Percentiles rank a stretch among this genome's conserved stretches.
These are phyloP conservation scores for Belonocnema kinseyi DNA, from an alignment of 1,140 invertebrate genomes.

Conservation along the genomic window DNA sequence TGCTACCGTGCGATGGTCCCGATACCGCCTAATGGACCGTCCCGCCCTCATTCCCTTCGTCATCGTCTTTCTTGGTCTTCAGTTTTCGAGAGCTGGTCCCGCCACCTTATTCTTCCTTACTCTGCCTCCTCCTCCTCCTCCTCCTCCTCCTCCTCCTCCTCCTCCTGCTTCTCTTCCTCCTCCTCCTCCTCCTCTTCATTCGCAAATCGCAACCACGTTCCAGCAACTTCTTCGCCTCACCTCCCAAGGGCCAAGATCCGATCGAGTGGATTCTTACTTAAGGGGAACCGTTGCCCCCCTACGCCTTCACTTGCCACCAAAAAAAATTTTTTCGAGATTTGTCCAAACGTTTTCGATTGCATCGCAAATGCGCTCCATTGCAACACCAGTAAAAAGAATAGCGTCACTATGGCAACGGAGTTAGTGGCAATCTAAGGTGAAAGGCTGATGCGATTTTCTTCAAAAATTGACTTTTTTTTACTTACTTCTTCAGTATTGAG, in stretches of 20 bases:
- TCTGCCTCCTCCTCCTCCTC: constrained; percentile 43
- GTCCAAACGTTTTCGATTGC: too few species aligned
- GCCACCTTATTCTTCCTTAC: constrained; percentile 54
- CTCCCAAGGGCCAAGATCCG: neutral
- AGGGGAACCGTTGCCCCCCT: too few species aligned
- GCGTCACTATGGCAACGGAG: too few species aligned
- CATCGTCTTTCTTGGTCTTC: constrained; percentile 46
- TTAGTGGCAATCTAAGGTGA: too few species aligned
- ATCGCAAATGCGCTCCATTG: too few species aligned
- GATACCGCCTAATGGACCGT: constrained; percentile 76
- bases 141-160: neutral
- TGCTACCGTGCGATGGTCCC: constrained; percentile 76
- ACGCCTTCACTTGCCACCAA: too few species aligned
- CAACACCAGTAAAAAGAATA: accelerated
- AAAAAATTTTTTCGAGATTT: too few species aligned
- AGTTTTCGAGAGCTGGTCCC: constrained; percentile 50
- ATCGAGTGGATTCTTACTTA: neutral
- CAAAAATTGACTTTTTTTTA: too few species aligned
- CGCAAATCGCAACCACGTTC: constrained; percentile 44
- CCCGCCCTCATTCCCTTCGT: constrained; percentile 61
- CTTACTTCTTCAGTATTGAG: too few species aligned
- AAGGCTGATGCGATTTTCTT: too few species aligned
- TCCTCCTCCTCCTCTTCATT: constrained; percentile 48
- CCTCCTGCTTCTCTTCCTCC: constrained; percentile 33
- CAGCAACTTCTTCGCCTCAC: constrained; percentile 4